Evolutionary conservation across 2,888 invertebrate species (phyloP).

Genomic region (Spisula solida): DNA sequence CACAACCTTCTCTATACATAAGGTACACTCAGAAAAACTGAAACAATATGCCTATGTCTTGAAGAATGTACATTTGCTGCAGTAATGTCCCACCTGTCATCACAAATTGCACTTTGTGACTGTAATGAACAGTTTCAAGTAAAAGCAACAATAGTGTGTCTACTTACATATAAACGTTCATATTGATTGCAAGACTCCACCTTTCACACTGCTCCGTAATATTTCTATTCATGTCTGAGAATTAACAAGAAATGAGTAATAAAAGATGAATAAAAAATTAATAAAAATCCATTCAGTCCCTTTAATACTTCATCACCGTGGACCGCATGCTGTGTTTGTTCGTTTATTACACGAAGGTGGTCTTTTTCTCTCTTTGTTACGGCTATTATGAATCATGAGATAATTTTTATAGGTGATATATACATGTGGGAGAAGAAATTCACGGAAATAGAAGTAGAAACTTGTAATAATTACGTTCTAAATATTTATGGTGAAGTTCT

Average conservation of each 20-base stretch:
- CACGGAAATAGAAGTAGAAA: background rate
- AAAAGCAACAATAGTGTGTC: too few species aligned
- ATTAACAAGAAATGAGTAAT: background rate
- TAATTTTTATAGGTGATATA: background rate
- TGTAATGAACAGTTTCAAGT: too few species aligned
- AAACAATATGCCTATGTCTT: too few species aligned
- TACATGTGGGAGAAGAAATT: background rate
- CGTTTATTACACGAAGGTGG: background rate
- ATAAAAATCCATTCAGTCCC: constrained; percentile 8
- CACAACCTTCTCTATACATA: too few species aligned
- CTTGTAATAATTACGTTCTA: background rate
- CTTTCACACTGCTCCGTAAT: background rate
- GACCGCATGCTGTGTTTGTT: constrained; percentile 20
- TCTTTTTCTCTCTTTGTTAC: background rate
- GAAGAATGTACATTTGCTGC: too few species aligned
- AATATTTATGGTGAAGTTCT: background rate
- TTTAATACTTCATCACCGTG: background rate
- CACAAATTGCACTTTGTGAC: background rate
- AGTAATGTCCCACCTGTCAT: too few species aligned
- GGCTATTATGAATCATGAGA: constrained; percentile 15
- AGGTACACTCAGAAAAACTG: too few species aligned
- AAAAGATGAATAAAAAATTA: constrained; percentile 11
- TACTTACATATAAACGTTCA: background rate
- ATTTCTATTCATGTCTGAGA: constrained; percentile 15
- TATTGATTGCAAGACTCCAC: background rate